These are phyloP conservation scores for Periparus ater DNA, from an alignment of 2,797 vertebrate species.

Conservation along the genomic window DNA sequence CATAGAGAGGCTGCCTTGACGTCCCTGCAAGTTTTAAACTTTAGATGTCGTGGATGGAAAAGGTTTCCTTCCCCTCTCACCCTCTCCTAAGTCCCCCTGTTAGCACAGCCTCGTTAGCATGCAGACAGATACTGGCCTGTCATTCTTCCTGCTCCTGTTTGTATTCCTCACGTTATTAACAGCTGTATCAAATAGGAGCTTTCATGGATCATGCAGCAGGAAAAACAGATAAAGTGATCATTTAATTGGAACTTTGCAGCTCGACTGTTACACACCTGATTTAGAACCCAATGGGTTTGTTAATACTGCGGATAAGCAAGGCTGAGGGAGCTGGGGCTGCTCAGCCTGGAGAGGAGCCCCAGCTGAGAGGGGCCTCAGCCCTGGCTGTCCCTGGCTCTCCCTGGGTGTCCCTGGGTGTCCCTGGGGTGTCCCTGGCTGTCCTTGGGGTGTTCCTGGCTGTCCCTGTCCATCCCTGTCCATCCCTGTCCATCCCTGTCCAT, in stretches of 20 bases:
- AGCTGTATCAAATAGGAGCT: constrained; percentile 33
- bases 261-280: not conserved
- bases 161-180: constrained; percentile 31
- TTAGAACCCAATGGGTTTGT: not conserved
- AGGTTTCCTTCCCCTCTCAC: not conserved
- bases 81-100: not conserved
- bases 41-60: not conserved
- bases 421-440: no score
- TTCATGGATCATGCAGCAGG: not conserved
- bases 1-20: rapidly evolving
- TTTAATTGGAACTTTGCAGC: constrained; percentile 32
- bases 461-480: not conserved
- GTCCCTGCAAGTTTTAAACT: not conserved
- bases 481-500: no score
- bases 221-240: constrained; percentile 10
- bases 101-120: not conserved
- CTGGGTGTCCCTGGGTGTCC: not conserved
- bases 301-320: not conserved
- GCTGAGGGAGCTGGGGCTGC: not conserved
- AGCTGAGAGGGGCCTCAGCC: not conserved
- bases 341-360: not conserved
- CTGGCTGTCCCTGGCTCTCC: no score
- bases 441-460: not conserved
- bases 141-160: not conserved
- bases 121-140: not conserved